Base-by-base conservation (phyloP, 2,113 vertebrate species). In the Nibea coibor region DNA sequence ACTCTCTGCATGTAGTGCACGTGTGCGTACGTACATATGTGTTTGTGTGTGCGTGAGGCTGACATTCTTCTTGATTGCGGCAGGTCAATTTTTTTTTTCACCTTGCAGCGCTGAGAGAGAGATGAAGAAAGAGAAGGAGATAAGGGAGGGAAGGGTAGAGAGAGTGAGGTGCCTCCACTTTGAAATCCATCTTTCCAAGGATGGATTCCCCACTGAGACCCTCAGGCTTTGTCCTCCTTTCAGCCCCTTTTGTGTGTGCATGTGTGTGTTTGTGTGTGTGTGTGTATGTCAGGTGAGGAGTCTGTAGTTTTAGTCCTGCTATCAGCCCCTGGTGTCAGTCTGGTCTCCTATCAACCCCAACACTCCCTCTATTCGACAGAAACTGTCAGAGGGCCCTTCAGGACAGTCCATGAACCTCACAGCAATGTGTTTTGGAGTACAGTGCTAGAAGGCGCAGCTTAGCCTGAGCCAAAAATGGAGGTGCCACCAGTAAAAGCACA, bases 161-260 rank as follows among this genome's bases (percentile, higher is more conserved):
- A 78, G 59, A 87, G 78, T 22, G 22, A 81, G 74, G 83, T 81
- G 66, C 74, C 78, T 76, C 72, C 45, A 81, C 89, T 92, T 88
- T 87, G 80, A 93, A 92, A 93, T 91, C 85, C 85, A 88, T 91
- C 83, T 88, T 85, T 88, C 75, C 72, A 85, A 89, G 75, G 81
- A 92, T 89, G 73, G 90, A 91, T 87, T 89, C 88, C 89, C 91
- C 51, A 83, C 91, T 73, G 88, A 87, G 89, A 78, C 86, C 89
- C 88, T 84, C 65, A 56, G 90, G 89, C 91, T 92, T 88, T 89
- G 91, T 88, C 87, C 87, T 90, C 82, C 74, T 89, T 84, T 90
- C 80, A 88, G 74, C 59, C 42, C 57, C 70, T 66, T 61, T 22
- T 24, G 75, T 87, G 77, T 68, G 72, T 57, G 42, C 14, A 28